Percentiles rank a stretch among this genome's conserved stretches.
phyloP scores from a whole-genome alignment of 1,140 invertebrate genomes.

The Saccostrea glomerata region DNA sequence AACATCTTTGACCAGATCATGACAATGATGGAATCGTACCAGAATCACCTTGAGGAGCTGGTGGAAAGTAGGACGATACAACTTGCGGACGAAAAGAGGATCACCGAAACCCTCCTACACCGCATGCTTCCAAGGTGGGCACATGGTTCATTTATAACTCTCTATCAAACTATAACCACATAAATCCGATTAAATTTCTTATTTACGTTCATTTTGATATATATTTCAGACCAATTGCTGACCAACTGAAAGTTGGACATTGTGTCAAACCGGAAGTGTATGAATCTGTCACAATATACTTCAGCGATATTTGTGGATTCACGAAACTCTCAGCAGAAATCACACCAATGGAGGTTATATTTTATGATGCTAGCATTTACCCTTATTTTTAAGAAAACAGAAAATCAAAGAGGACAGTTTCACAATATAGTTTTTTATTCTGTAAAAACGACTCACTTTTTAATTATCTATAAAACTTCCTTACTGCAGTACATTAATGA shows the following conservation, averaged over 20 bases:
- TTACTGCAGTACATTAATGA: too few species aligned
- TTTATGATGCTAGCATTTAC: too few species aligned
- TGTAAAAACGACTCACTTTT: too few species aligned
- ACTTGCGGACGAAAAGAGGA: constrained; percentile 94
- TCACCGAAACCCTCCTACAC: constrained; percentile 93
- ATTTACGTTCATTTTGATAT: not conserved
- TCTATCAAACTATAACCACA: not conserved
- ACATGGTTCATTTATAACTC: not conserved
- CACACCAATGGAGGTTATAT: constrained; percentile 83
- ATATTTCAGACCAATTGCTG: constrained; percentile 88
- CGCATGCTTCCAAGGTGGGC: constrained; percentile 92
- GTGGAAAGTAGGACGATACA: constrained; percentile 94
- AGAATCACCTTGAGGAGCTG: constrained; percentile 94
- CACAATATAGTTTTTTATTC: too few species aligned
- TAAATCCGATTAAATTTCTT: too few species aligned
- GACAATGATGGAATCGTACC: constrained; percentile 96
- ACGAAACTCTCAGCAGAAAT: constrained; percentile 87
- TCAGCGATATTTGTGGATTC: constrained; percentile 79
- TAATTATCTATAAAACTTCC: too few species aligned
- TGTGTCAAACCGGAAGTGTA: constrained; percentile 80
- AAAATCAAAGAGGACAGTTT: too few species aligned
- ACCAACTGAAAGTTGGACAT: constrained; percentile 93
- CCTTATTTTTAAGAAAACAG: too few species aligned
- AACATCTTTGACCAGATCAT: constrained; percentile 98
- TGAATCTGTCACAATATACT: constrained; percentile 77